Percentiles rank a stretch among this genome's conserved stretches.
phyloP scores from a whole-genome alignment of 2,888 invertebrate species.

The Oscheius sp. region DNA sequence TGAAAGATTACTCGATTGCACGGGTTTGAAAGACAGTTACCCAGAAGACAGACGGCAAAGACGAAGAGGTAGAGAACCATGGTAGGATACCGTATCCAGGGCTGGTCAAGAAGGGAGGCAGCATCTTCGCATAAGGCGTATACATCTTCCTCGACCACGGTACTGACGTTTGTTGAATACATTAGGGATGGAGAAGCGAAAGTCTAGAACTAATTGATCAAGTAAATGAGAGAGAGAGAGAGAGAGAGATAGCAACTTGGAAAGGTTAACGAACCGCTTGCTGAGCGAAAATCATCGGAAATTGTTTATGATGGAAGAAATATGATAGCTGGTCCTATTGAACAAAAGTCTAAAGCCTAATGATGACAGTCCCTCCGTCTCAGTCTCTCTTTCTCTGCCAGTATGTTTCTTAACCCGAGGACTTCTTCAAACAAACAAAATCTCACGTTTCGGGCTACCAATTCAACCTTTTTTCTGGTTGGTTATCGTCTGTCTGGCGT shows the following conservation, averaged over 20 bases:
- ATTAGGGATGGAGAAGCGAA: not conserved
- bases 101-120: conserved; percentile 57
- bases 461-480: no score
- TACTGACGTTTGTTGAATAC: conserved; percentile 24
- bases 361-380: no score
- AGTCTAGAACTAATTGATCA: conserved; percentile 10
- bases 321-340: no score
- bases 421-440: no score
- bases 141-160: conserved; percentile 28
- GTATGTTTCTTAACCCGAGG: no score
- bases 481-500: no score
- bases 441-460: no score
- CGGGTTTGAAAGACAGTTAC: conserved; percentile 40
- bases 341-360: no score
- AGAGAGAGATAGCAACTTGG: conserved; percentile 17
- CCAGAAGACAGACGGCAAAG: conserved; percentile 61
- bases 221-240: conserved; percentile 15
- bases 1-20: conserved; percentile 76
- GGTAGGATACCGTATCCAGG: conserved; percentile 55
- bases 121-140: conserved; percentile 17
- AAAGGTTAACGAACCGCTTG: no score
- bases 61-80: conserved; percentile 60
- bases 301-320: no score
- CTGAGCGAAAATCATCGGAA: no score
- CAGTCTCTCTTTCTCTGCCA: no score